Evolutionary conservation across 2,113 vertebrate species (phyloP).

Genomic region (Mellivora capensis): DNA sequence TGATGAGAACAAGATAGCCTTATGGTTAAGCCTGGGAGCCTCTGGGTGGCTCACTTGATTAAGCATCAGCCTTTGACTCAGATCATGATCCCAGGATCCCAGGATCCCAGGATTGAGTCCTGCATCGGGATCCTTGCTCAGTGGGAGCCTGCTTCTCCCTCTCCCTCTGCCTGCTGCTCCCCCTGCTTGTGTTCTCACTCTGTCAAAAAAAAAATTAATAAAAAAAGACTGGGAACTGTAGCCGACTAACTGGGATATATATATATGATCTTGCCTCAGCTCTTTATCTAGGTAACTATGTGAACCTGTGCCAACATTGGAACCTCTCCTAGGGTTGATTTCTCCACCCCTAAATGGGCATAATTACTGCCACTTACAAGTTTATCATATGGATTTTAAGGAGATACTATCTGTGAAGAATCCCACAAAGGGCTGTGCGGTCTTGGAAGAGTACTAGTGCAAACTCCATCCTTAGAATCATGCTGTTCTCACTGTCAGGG

Average conservation of each 20-base stretch:
- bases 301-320: background rate
- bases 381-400: background rate
- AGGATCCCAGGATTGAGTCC: no score
- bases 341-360: background rate
- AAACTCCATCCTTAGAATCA: fast-evolving
- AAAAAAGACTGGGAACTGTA: background rate
- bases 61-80: no score
- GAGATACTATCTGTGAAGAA: background rate
- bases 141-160: no score
- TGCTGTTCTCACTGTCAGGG: background rate
- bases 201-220: no score
- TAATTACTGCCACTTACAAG: background rate
- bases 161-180: no score
- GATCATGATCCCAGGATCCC: no score
- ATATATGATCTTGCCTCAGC: background rate
- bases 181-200: no score
- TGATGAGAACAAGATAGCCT: background rate
- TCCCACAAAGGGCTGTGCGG: background rate
- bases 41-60: no score
- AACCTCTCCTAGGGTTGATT: background rate
- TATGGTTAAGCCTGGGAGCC: background rate
- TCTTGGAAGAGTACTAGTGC: background rate
- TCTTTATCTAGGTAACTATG: fast-evolving
- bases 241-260: fast-evolving
- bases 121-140: no score